Percentiles rank a stretch among this genome's conserved stretches.
These are phyloP conservation scores for Tretioscincus oriximinensis DNA, from an alignment of 2,113 vertebrate genomes.

Conservation along the genomic window DNA sequence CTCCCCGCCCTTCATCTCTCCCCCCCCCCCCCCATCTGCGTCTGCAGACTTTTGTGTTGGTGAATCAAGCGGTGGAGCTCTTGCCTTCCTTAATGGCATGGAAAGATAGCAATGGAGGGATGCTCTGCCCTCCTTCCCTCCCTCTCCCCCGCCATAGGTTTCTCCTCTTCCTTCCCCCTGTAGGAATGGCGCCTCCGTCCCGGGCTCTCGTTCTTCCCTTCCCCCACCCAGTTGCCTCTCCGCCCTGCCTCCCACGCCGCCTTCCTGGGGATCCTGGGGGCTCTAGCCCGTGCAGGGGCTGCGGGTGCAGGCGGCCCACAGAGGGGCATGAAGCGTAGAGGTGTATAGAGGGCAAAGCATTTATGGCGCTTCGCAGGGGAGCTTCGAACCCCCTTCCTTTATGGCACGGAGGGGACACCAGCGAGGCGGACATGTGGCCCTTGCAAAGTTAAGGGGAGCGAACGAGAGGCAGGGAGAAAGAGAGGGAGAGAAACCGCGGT, in stretches of 20 bases:
- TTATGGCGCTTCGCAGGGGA: neutral
- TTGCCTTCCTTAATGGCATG: neutral
- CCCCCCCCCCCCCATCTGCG: neutral
- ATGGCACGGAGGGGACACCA: neutral
- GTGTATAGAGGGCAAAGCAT: neutral
- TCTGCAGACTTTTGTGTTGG: neutral
- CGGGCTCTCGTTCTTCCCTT: neutral
- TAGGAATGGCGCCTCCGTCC: neutral
- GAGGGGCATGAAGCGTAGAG: too few relatives aligned
- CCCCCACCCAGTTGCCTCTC: neutral
- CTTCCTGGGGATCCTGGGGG: neutral
- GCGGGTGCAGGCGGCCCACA: neutral
- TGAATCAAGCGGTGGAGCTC: neutral
- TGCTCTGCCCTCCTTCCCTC: neutral
- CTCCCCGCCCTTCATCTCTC: neutral
- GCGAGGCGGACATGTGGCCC: neutral
- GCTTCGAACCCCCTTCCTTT: too few relatives aligned
- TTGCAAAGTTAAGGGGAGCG: neutral
- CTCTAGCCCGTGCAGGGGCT: neutral
- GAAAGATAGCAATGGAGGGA: neutral
- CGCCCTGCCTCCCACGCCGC: neutral
- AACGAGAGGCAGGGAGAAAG: too few relatives aligned
- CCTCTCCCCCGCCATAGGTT: too few relatives aligned
- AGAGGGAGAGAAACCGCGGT: too few relatives aligned
- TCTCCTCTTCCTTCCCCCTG: neutral